A percentile compares a stretch with the other conserved stretches of the same genome.
phyloP scores from a whole-genome alignment of 2,113 vertebrate species.

The Ciconia stormi region DNA sequence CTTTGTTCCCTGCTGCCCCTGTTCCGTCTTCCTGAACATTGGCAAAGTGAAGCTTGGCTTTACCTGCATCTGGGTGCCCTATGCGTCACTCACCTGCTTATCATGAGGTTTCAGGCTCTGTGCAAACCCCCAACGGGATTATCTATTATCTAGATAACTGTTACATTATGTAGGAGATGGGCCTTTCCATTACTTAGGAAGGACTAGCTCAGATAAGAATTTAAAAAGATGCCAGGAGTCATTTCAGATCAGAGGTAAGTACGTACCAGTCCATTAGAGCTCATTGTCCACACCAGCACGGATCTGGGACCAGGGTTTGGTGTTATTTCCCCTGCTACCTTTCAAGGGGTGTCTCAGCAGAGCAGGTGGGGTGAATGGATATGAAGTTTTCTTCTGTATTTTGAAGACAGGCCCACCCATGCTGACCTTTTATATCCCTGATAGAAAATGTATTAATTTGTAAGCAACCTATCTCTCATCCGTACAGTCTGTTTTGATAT shows the following conservation, averaged over 20 bases:
- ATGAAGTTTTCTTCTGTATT: neutral
- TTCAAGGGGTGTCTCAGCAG: neutral
- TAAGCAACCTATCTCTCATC: neutral
- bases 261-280: neutral
- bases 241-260: neutral
- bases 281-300: neutral
- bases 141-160: neutral
- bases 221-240: neutral
- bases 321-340: neutral
- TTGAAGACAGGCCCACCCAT: neutral
- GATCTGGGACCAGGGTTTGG: neutral
- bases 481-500: neutral
- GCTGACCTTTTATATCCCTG: neutral
- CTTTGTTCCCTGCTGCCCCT: neutral
- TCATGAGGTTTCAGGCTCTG: neutral
- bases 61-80: neutral
- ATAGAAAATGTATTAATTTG: neutral
- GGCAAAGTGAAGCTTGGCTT: neutral
- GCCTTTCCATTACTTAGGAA: neutral
- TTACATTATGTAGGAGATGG: neutral
- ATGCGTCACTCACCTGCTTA: neutral
- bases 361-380: neutral
- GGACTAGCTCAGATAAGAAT: neutral
- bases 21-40: fast-evolving
- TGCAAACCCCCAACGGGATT: neutral